A percentile compares a stretch with the other conserved stretches of the same genome.
These are phyloP conservation scores for Blastobasis adustella DNA, from an alignment of 2,888 invertebrate genomes.

Conservation along the genomic window DNA sequence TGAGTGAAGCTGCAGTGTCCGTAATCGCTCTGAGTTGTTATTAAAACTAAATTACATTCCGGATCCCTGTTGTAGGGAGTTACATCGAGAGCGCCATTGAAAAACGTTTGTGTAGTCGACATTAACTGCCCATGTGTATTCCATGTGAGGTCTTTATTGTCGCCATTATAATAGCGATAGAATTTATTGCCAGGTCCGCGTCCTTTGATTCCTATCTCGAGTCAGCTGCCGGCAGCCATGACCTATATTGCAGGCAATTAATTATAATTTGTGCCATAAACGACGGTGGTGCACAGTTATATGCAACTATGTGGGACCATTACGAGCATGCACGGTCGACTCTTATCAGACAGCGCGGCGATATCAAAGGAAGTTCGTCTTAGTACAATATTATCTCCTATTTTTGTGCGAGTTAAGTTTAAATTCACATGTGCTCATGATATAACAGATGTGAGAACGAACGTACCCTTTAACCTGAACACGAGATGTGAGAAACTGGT, in stretches of 20 bases:
- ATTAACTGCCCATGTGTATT: too few species aligned
- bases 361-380: slow-evolving; percentile 48
- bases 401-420: slow-evolving; percentile 33
- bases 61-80: not conserved
- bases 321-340: slow-evolving; percentile 27
- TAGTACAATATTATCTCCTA: slow-evolving; percentile 38
- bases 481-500: slow-evolving; percentile 36
- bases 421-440: slow-evolving; percentile 33
- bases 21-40: not conserved
- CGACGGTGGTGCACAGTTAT: slow-evolving; percentile 39
- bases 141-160: not conserved
- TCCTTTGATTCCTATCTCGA: slow-evolving; percentile 47
- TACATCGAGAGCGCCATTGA: too few species aligned
- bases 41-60: not conserved
- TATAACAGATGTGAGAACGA: slow-evolving; percentile 42
- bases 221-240: slow-evolving; percentile 39
- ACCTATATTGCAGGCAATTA: slow-evolving; percentile 51
- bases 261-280: slow-evolving; percentile 51
- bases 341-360: slow-evolving; percentile 53
- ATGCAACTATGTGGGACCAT: slow-evolving; percentile 37
- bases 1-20: not conserved
- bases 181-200: slow-evolving; percentile 15
- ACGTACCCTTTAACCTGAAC: slow-evolving; percentile 52
- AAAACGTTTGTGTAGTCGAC: too few species aligned
- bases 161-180: slow-evolving; percentile 8